Percentiles rank a stretch among this genome's conserved stretches.
phyloP scores from a whole-genome alignment of 2,888 invertebrate species.

The Papilio gigon region DNA sequence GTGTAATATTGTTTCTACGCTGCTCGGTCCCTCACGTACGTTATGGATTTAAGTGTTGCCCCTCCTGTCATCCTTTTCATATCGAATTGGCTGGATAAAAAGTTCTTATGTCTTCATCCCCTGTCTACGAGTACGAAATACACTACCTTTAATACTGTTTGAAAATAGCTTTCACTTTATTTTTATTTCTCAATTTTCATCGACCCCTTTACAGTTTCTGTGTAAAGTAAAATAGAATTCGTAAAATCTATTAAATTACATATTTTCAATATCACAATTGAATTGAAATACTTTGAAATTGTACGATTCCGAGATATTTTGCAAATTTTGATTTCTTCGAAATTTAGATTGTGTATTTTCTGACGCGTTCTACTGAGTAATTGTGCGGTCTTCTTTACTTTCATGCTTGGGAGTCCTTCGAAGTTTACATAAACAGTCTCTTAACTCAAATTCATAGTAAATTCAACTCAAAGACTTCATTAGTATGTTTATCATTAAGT shows the following conservation, averaged over 20 bases:
- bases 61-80: conserved; percentile 19
- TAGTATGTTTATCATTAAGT: no score
- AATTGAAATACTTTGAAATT: background rate
- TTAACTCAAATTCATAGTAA: background rate
- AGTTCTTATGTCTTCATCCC: conserved; percentile 23
- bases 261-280: no score
- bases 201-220: background rate
- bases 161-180: background rate
- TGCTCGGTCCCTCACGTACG: conserved; percentile 15
- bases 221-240: no score
- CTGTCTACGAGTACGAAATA: conserved; percentile 3
- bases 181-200: background rate
- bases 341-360: no score
- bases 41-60: conserved; percentile 17
- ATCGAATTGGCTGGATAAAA: conserved; percentile 17
- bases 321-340: background rate
- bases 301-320: background rate
- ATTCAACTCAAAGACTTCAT: no score
- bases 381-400: background rate
- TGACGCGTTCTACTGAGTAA: no score
- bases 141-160: background rate
- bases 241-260: background rate
- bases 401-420: no score
- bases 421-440: background rate
- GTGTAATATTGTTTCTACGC: conserved; percentile 6